Evolutionary conservation across 2,797 vertebrate genomes (phyloP).

Genomic region (Pterois miles): DNA sequence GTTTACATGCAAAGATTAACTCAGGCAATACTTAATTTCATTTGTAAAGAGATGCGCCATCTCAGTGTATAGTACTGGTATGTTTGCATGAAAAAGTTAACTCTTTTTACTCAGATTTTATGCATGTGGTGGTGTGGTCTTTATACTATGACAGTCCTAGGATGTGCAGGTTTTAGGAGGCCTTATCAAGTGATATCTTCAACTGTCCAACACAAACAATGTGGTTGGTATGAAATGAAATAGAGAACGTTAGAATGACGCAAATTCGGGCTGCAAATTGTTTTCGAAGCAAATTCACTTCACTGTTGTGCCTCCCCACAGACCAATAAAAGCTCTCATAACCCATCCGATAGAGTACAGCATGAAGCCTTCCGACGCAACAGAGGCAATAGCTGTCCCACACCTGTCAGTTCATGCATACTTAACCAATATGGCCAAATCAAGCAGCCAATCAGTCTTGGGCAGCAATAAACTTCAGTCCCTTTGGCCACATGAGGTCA

Average conservation of each 20-base stretch:
- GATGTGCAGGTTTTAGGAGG: neutral
- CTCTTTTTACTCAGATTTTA: no score
- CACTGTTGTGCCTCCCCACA: conserved; percentile 22
- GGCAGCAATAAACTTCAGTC: conserved; percentile 17
- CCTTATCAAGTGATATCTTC: neutral
- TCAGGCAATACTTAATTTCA: no score
- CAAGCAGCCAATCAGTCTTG: conserved; percentile 17
- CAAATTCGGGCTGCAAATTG: neutral
- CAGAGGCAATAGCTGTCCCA: neutral
- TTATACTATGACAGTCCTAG: no score
- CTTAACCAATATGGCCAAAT: conserved; percentile 39
- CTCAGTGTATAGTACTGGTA: no score
- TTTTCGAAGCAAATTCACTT: conserved; percentile 37
- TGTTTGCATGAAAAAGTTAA: no score
- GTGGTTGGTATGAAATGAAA: neutral
- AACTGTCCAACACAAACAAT: neutral
- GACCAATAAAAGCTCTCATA: conserved; percentile 33
- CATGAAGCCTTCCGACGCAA: conserved; percentile 18
- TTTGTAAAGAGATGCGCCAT: no score
- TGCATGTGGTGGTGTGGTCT: no score
- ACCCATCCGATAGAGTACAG: neutral
- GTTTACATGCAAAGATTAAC: no score
- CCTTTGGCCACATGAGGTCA: conserved; percentile 24
- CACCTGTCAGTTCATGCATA: conserved; percentile 23
- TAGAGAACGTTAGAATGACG: neutral